phyloP scores from a whole-genome alignment of 2,113 vertebrate genomes.

The Platycercus adscitus region DNA sequence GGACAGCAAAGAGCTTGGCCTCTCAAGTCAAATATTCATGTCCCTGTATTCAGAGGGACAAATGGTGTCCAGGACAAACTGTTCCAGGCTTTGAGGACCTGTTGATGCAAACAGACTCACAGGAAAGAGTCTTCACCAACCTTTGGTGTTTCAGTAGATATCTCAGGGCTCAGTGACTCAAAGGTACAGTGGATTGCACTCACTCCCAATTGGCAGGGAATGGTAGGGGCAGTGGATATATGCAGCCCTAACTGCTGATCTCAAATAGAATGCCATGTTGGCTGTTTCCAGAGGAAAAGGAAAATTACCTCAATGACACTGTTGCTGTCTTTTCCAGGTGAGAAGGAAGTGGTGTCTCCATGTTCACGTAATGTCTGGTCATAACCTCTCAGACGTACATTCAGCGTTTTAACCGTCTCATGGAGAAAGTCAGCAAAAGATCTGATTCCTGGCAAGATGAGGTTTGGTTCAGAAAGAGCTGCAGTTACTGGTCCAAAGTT shows the following conservation, averaged over 20 bases:
- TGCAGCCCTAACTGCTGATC: neutral
- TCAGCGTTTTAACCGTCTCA: neutral
- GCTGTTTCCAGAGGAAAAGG: neutral
- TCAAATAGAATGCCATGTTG: neutral
- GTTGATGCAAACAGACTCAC: neutral
- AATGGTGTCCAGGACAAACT: neutral
- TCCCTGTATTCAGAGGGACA: neutral
- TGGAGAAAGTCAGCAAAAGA: neutral
- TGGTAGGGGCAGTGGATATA: neutral
- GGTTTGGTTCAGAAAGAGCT: conserved; percentile 53
- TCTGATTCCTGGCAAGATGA: conserved; percentile 27
- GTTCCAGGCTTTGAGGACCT: conserved; percentile 3
- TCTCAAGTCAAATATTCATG: neutral
- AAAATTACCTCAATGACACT: neutral
- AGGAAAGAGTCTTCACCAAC: neutral
- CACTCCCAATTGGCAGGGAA: neutral
- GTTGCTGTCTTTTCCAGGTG: neutral
- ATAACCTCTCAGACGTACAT: fast-evolving
- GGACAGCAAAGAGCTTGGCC: neutral
- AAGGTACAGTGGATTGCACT: fast-evolving
- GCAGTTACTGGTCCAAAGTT: conserved; percentile 40
- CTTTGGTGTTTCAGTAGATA: conserved; percentile 13
- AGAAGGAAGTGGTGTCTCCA: neutral
- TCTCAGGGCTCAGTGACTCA: neutral
- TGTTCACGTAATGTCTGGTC: neutral